Conservation (phyloP, 1,140 invertebrate genomes). For the Caerostris extrusa region DNA sequence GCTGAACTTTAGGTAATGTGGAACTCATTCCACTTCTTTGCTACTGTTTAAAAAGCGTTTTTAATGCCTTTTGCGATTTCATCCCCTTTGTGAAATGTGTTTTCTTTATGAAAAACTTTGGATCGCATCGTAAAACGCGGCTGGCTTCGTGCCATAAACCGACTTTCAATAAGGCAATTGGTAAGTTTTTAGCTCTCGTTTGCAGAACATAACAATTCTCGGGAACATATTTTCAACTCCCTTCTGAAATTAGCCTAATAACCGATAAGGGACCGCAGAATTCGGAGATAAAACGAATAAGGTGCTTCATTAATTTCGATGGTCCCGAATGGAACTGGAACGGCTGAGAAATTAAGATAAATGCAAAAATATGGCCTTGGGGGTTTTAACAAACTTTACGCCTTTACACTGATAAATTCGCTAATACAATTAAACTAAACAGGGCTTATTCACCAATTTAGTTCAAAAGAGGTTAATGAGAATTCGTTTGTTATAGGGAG, state of each 20-base stretch:
- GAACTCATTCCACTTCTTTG: neutral
- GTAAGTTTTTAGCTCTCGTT: neutral
- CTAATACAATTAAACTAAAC: neutral
- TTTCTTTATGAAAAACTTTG: neutral
- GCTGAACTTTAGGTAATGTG: neutral
- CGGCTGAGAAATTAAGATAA: neutral
- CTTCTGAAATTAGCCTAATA: neutral
- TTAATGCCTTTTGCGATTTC: neutral
- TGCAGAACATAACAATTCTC: neutral
- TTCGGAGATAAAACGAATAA: neutral
- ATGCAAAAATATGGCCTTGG: neutral
- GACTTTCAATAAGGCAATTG: neutral
- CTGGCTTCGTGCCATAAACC: neutral
- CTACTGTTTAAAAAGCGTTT: too few relatives aligned
- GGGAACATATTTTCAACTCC: neutral
- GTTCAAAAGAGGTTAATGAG: neutral
- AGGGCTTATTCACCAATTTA: neutral
- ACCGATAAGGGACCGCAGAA: neutral
- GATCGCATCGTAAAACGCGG: neutral
- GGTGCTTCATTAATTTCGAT: conserved; percentile 1
- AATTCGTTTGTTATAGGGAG: neutral
- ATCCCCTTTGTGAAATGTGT: neutral
- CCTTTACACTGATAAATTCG: neutral
- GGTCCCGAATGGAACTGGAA: neutral
- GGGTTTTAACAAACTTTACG: neutral